phyloP scores from a whole-genome alignment of 2,113 vertebrate genomes.

The Paramormyrops kingsleyae region DNA sequence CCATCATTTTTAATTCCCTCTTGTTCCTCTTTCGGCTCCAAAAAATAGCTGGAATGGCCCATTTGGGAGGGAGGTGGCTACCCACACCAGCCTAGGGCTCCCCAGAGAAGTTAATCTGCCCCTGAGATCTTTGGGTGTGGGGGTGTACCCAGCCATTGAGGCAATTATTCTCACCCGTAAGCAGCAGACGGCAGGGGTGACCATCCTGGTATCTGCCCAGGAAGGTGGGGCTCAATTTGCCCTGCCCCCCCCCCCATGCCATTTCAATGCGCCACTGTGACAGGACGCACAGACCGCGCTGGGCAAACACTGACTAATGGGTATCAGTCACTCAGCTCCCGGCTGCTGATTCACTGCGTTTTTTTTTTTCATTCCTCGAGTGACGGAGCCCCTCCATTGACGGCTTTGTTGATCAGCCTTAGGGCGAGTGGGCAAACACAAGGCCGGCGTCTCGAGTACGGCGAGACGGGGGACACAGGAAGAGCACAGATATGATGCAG shows the following conservation, averaged over 20 bases:
- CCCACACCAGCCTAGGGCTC: not conserved
- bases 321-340: constrained; percentile 11
- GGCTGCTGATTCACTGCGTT: not conserved
- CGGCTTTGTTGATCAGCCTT: constrained; percentile 16
- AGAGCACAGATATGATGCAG: not conserved
- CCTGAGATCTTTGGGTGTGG: not conserved
- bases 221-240: not conserved
- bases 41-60: not conserved
- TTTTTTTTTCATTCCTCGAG: constrained; percentile 2
- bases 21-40: not conserved
- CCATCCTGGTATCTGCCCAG: not conserved
- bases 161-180: not conserved
- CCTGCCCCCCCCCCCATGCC: not conserved
- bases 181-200: not conserved
- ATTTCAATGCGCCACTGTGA: not conserved
- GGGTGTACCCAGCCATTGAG: not conserved
- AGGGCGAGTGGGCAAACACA: not conserved
- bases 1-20: not conserved
- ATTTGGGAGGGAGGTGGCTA: not conserved
- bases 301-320: constrained; percentile 17
- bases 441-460: not conserved
- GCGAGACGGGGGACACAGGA: too few species aligned
- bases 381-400: not conserved
- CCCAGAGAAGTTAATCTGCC: not conserved
- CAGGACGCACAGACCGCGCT: not conserved